These are phyloP conservation scores for Acanthiza pusilla DNA, from an alignment of 2,797 vertebrate species.

Conservation along the genomic window DNA sequence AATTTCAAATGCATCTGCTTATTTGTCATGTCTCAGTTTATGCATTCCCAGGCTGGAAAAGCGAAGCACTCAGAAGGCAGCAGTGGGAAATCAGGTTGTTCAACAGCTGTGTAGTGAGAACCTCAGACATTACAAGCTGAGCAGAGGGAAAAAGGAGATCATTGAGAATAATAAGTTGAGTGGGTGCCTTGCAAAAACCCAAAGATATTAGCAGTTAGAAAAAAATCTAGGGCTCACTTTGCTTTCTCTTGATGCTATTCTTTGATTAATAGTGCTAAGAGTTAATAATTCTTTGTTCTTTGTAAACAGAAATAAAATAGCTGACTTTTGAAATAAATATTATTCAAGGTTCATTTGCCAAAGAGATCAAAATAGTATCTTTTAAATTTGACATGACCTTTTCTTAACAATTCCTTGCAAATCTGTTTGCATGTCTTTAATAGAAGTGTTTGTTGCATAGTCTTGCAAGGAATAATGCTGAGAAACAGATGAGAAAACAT, in stretches of 20 bases:
- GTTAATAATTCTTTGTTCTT: not conserved
- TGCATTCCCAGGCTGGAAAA: not conserved
- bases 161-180: not conserved
- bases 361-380: not conserved
- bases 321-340: not conserved
- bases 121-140: not conserved
- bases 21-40: not conserved
- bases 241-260: not conserved
- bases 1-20: not conserved
- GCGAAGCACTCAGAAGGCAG: not conserved
- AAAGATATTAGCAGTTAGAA: not conserved
- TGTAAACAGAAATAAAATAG: not conserved
- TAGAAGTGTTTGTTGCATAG: not conserved
- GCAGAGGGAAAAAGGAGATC: not conserved
- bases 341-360: not conserved
- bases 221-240: not conserved
- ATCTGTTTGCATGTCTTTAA: not conserved
- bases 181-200: not conserved
- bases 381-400: not conserved
- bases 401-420: not conserved
- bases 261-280: not conserved
- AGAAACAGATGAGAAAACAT: not conserved
- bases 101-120: not conserved
- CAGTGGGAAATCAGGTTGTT: not conserved
- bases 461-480: not conserved